These are phyloP conservation scores for Acomys russatus DNA, from an alignment of 2,797 vertebrate genomes.

Conservation along the genomic window DNA sequence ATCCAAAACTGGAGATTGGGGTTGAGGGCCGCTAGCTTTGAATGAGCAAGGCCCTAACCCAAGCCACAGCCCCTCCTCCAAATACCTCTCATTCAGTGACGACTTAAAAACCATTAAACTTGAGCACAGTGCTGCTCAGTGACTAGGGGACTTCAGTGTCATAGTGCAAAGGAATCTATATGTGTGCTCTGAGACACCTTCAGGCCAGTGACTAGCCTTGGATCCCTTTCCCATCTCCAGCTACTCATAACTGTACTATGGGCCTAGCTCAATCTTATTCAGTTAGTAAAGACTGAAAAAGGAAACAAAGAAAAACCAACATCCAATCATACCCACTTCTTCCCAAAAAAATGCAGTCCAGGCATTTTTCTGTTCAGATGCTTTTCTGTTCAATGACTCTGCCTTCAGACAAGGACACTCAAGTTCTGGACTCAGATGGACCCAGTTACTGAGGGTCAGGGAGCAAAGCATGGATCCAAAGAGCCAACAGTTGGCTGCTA, in stretches of 20 bases:
- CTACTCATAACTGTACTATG: background rate
- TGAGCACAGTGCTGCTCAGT: background rate
- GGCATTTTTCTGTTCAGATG: background rate
- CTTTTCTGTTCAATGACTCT: slow-evolving; percentile 18
- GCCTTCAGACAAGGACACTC: slow-evolving; percentile 29
- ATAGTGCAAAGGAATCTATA: too few species aligned
- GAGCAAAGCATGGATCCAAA: slow-evolving; percentile 15
- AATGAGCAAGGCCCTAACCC: background rate
- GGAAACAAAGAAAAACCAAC: background rate
- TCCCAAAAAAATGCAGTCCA: background rate
- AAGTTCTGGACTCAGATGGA: background rate
- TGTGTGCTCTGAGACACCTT: too few species aligned
- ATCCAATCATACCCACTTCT: background rate
- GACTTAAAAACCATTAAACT: background rate
- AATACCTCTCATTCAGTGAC: background rate
- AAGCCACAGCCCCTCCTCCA: background rate
- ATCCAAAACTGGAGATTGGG: background rate
- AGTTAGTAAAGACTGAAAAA: background rate
- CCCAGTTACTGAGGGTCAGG: background rate
- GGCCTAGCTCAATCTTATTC: background rate
- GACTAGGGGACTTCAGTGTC: background rate
- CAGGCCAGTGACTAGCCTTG: background rate
- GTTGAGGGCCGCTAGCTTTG: background rate
- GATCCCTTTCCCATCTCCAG: background rate
- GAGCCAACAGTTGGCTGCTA: background rate